These are phyloP conservation scores for Chrysomela aeneicollis DNA, from an alignment of 2,888 invertebrate species.

Conservation along the genomic window DNA sequence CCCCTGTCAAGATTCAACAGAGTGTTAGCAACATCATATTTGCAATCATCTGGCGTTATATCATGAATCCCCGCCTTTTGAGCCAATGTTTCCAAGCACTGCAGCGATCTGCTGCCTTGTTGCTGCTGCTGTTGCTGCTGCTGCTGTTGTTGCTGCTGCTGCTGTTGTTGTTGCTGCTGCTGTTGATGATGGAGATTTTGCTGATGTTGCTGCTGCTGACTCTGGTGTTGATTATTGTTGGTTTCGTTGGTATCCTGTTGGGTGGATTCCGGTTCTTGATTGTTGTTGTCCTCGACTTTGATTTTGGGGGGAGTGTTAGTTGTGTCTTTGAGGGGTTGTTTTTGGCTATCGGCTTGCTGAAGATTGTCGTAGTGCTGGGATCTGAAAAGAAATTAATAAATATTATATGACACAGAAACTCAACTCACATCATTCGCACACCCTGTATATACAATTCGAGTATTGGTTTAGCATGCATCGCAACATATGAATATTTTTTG, in stretches of 20 bases:
- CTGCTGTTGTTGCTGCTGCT: slow-evolving; percentile 51
- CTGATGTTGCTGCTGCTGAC: slow-evolving; percentile 46
- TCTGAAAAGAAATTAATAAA: slow-evolving; percentile 60
- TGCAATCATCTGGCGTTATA: slow-evolving; percentile 75
- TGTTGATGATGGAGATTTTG: slow-evolving; percentile 55
- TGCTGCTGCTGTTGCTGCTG: slow-evolving; percentile 52
- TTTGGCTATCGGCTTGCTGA: slow-evolving; percentile 63
- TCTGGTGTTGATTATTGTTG: slow-evolving; percentile 36
- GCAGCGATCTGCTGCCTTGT: slow-evolving; percentile 63
- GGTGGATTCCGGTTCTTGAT: slow-evolving; percentile 58
- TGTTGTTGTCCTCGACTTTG: slow-evolving; percentile 52
- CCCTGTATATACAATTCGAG: slow-evolving; percentile 1
- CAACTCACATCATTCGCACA: too few species aligned
- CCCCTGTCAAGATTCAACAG: slow-evolving; percentile 70
- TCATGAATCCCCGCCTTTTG: slow-evolving; percentile 72
- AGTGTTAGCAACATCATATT: slow-evolving; percentile 75
- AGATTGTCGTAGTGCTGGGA: slow-evolving; percentile 70
- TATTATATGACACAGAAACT: too few species aligned
- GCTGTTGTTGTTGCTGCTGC: slow-evolving; percentile 33
- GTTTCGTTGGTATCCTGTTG: slow-evolving; percentile 48
- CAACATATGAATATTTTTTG: too few species aligned
- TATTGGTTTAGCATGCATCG: not conserved
- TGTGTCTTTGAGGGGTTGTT: slow-evolving; percentile 60
- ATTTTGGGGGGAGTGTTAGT: slow-evolving; percentile 53
- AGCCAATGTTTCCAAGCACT: slow-evolving; percentile 76